Evolutionary conservation across 2,888 invertebrate species (phyloP).

Genomic region (Eledone cirrhosa): DNA sequence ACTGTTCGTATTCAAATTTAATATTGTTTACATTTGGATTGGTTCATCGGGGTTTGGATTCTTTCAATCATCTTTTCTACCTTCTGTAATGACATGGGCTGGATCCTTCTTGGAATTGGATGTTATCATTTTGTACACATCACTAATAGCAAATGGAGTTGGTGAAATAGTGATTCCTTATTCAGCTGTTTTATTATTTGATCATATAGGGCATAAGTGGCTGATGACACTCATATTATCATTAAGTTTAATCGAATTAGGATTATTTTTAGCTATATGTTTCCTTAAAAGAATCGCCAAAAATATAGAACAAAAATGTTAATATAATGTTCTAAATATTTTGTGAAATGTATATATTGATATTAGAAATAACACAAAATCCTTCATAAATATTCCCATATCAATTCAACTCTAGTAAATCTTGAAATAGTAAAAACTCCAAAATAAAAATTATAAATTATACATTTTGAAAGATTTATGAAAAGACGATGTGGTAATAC

Average conservation of each 20-base stretch:
- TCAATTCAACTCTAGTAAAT: no score
- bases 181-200: slow-evolving; percentile 32
- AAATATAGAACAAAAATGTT: neutral
- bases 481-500: no score
- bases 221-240: slow-evolving; percentile 32
- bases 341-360: no score
- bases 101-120: slow-evolving; percentile 30
- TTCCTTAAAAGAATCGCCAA: neutral
- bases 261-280: slow-evolving; percentile 24
- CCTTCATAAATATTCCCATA: no score
- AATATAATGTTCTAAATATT: no score
- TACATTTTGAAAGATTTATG: no score
- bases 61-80: slow-evolving; percentile 35
- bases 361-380: no score
- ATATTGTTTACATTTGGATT: slow-evolving; percentile 34
- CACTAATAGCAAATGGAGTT: slow-evolving; percentile 33
- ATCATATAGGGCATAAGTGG: neutral
- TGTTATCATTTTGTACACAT: slow-evolving; percentile 32
- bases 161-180: slow-evolving; percentile 37
- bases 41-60: slow-evolving; percentile 34
- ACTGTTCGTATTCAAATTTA: slow-evolving; percentile 13
- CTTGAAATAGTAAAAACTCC: no score
- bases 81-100: slow-evolving; percentile 35
- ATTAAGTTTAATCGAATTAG: slow-evolving; percentile 25
- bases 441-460: no score